Evolutionary conservation across 2,797 vertebrate genomes (phyloP).

Genomic region (Bufotes viridis): DNA sequence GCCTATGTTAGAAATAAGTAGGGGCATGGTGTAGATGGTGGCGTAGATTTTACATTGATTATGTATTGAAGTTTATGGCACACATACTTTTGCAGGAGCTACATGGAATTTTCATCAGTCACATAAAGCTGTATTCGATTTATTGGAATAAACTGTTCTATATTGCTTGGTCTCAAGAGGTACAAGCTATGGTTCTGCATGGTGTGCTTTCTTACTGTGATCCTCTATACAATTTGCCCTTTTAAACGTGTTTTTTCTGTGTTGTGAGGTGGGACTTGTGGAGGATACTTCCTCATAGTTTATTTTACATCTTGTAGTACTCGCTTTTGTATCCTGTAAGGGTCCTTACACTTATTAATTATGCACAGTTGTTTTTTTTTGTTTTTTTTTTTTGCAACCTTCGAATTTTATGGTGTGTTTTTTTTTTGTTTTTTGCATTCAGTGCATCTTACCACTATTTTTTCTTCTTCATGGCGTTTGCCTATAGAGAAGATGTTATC

Average conservation of each 20-base stretch:
- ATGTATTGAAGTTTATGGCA: not conserved
- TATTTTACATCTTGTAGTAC: not conserved
- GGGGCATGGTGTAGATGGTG: not conserved
- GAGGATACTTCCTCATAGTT: too few species aligned
- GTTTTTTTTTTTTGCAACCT: too few species aligned
- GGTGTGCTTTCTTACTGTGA: constrained; percentile 8
- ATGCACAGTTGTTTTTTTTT: too few species aligned
- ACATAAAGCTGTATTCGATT: constrained; percentile 38
- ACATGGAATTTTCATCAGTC: constrained; percentile 22
- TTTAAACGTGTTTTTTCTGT: not conserved
- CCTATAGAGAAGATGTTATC: too few species aligned
- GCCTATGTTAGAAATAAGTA: not conserved
- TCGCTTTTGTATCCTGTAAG: not conserved
- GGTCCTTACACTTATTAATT: too few species aligned
- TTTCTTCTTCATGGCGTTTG: too few species aligned
- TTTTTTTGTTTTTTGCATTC: too few species aligned
- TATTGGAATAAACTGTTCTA: constrained; percentile 33
- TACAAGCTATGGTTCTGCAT: constrained; percentile 25
- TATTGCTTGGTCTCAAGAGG: constrained; percentile 36
- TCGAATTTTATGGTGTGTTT: too few species aligned
- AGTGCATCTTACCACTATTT: too few species aligned
- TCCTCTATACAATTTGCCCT: too few species aligned
- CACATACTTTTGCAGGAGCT: constrained; percentile 42
- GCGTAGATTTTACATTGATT: not conserved
- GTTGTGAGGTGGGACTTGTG: not conserved